Evolutionary conservation across 2,113 vertebrate species (phyloP), one percentile per base, ranked within the genome.

Genomic region (Felis chaus): DNA sequence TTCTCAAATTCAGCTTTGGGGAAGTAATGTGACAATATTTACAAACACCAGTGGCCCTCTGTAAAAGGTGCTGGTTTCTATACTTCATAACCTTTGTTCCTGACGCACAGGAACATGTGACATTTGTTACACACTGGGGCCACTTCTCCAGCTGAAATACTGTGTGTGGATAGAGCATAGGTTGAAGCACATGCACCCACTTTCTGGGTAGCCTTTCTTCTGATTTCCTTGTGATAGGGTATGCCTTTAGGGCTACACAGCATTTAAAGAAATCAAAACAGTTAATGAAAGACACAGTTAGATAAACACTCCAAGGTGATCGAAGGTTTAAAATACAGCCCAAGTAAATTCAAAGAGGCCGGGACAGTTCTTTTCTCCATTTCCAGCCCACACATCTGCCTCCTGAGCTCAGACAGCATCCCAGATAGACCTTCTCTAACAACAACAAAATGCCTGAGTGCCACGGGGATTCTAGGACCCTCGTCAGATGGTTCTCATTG

Each of bases 241-340:
- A 82, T 78, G 96, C 92, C 98, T 98, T 92, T 55, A 94, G 98
- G 97, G 91, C 83, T 3, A 6, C 76, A 69, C 31, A 88, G 97
- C 81, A 89, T 87, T 95, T 96, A 96, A 96, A 98, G 96, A 98
- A 98, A 98, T 97, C 98, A 98, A 97, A 98, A 96, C 61, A 93
- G 93, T 89, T 97, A 93, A 97, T 97, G 98, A 98, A 98, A 98
- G 97, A 96, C 94, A 93, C 95, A 87, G 96, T 82, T 97, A 97
- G 96, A 94, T 97, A 98, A 98, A 98, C 94, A 97, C 92, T 97
- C 95, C 50, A 90, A 98, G 90, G 98, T 4, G 1, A 71, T 66
- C 57, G 95, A 92, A 92, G 97, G 97, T 98, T 91, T 98, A 97
- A 98, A 98, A 97, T 83, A 94, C 55, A 78, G 96, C 97, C 97